phyloP scores from a whole-genome alignment of 2,113 vertebrate species.

The Larimichthys polyactis region DNA sequence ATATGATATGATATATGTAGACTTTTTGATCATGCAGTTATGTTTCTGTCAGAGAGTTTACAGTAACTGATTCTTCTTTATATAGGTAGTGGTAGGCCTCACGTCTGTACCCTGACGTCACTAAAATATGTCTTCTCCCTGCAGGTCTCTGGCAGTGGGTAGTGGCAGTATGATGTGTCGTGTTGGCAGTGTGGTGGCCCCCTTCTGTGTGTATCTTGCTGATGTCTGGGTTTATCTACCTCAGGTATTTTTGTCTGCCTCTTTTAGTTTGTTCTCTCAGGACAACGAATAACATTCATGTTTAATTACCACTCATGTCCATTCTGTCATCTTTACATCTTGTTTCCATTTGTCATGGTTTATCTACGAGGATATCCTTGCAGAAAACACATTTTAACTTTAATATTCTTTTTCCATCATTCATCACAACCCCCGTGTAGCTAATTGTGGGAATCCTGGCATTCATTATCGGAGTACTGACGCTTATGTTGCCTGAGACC shows the following conservation, averaged over 20 bases:
- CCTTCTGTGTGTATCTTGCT: constrained; percentile 89
- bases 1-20: neutral
- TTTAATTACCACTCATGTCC: neutral
- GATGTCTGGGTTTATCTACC: constrained; percentile 91
- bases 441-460: constrained; percentile 90
- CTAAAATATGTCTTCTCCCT: neutral
- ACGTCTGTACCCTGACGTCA: neutral
- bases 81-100: neutral
- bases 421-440: constrained; percentile 70
- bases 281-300: neutral
- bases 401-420: neutral
- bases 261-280: neutral
- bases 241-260: constrained; percentile 81
- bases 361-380: neutral
- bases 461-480: constrained; percentile 88
- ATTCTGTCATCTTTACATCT: neutral
- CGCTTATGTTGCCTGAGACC: constrained; percentile 91
- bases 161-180: constrained; percentile 94
- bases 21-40: neutral
- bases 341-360: neutral
- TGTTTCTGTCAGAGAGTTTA: neutral
- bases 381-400: neutral
- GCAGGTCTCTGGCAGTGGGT: constrained; percentile 91
- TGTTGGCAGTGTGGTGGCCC: constrained; percentile 90
- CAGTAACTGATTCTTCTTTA: neutral